Evolutionary conservation across 2,888 invertebrate species (phyloP).

Genomic region (Platynereis dumerilii): DNA sequence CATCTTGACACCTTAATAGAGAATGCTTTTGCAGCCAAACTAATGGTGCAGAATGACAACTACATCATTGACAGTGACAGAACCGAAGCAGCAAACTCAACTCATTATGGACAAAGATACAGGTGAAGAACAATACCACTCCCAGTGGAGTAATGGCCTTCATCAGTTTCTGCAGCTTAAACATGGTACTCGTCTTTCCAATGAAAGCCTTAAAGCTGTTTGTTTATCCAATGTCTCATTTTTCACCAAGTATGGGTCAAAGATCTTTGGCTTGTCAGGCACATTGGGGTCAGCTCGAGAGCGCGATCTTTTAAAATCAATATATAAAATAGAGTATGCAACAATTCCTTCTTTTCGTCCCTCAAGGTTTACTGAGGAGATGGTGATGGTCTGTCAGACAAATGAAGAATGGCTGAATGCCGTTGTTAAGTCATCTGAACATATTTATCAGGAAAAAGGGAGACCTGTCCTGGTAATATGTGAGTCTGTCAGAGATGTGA

Average conservation of each 20-base stretch:
- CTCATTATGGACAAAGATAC: conserved; percentile 32
- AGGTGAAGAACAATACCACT: no score
- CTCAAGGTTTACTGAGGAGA: conserved; percentile 28
- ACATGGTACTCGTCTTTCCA: conserved; percentile 28
- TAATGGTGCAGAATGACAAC: conserved; percentile 30
- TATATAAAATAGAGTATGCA: conserved; percentile 27
- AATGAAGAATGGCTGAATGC: conserved; percentile 6
- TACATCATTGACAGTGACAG: conserved; percentile 34
- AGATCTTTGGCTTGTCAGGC: conserved; percentile 49
- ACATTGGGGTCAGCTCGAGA: conserved; percentile 43
- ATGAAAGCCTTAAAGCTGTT: conserved; percentile 30
- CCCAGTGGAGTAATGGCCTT: conserved; percentile 36
- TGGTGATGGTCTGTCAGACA: conserved; percentile 5
- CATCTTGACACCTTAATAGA: conserved; percentile 27
- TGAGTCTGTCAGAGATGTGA: conserved; percentile 21
- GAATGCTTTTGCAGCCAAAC: conserved; percentile 35
- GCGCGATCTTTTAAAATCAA: conserved; percentile 42
- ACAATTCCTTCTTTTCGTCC: conserved; percentile 29
- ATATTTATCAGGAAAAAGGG: not conserved
- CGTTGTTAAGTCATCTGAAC: not conserved
- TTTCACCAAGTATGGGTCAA: conserved; percentile 27
- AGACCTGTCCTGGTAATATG: conserved; percentile 26
- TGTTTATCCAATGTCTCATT: conserved; percentile 34
- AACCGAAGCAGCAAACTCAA: conserved; percentile 37
- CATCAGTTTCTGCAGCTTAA: conserved; percentile 41